Evolutionary conservation across 2,113 vertebrate species (phyloP).

Genomic region (Rhinichthys klamathensis): DNA sequence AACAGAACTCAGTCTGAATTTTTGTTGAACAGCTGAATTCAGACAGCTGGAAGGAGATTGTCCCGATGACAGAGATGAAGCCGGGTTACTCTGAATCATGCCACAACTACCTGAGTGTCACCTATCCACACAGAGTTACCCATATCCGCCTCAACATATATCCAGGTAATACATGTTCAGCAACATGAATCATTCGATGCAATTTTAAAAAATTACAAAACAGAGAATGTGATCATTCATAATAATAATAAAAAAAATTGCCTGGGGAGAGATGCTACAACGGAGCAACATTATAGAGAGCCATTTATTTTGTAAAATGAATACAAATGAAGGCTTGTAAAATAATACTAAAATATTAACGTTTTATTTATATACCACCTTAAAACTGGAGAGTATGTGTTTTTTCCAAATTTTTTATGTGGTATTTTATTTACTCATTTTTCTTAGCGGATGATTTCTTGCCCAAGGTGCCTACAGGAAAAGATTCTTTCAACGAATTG

Average conservation of each 20-base stretch:
- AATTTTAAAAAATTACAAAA: neutral
- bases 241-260: neutral
- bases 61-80: slow-evolving; percentile 72
- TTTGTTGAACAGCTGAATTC: slow-evolving; percentile 77
- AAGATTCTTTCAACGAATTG: neutral
- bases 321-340: slow-evolving; percentile 12
- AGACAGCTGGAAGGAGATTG: slow-evolving; percentile 74
- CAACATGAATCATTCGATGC: neutral
- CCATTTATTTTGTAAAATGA: slow-evolving; percentile 19
- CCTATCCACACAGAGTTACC: slow-evolving; percentile 73
- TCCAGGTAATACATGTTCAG: slow-evolving; percentile 73
- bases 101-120: slow-evolving; percentile 78
- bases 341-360: slow-evolving; percentile 2
- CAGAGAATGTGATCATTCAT: slow-evolving; percentile 24
- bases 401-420: neutral
- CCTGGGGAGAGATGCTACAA: neutral
- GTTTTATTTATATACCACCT: slow-evolving; percentile 1
- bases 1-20: neutral
- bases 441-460: slow-evolving; percentile 14
- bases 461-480: neutral
- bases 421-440: slow-evolving; percentile 6
- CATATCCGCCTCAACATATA: slow-evolving; percentile 86
- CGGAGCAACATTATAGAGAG: neutral
- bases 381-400: neutral
- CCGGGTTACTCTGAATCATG: slow-evolving; percentile 74